These are phyloP conservation scores for Ophion slaviceki DNA, from an alignment of 2,888 invertebrate genomes.

Conservation along the genomic window DNA sequence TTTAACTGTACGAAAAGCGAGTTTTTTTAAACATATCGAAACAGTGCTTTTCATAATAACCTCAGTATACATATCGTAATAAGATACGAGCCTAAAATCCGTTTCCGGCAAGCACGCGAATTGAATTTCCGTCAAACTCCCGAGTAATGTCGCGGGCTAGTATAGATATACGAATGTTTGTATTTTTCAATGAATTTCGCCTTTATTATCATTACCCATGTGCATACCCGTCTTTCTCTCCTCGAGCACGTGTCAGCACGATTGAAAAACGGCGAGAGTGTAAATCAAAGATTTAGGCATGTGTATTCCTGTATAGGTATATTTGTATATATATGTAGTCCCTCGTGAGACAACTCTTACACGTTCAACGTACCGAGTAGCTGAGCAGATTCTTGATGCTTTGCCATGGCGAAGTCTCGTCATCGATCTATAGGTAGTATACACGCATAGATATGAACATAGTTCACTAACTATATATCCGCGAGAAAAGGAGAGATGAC, in stretches of 20 bases:
- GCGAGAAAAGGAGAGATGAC: background rate
- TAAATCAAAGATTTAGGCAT: conserved; percentile 67
- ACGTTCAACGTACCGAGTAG: conserved; percentile 54
- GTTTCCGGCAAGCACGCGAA: no score
- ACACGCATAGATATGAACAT: conserved; percentile 4
- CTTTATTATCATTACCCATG: conserved; percentile 13
- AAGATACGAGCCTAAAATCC: no score
- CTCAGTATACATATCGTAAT: no score
- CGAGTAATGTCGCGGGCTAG: no score
- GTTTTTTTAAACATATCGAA: no score
- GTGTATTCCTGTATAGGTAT: background rate
- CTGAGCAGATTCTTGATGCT: conserved; percentile 70
- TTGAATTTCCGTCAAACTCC: no score
- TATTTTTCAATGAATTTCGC: background rate
- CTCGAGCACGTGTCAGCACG: conserved; percentile 66
- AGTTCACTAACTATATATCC: background rate
- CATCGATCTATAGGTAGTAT: conserved; percentile 9
- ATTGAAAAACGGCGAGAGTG: conserved; percentile 73
- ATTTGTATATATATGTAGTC: background rate
- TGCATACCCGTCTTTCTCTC: background rate
- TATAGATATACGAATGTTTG: background rate
- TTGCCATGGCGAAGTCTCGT: conserved; percentile 64
- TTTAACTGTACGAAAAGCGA: no score
- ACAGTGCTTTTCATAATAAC: no score
- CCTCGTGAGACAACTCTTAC: conserved; percentile 50